A percentile compares a stretch with the other conserved stretches of the same genome.
Conservation (phyloP, 2,797 vertebrate species). For the Atherinosoma microstoma region DNA sequence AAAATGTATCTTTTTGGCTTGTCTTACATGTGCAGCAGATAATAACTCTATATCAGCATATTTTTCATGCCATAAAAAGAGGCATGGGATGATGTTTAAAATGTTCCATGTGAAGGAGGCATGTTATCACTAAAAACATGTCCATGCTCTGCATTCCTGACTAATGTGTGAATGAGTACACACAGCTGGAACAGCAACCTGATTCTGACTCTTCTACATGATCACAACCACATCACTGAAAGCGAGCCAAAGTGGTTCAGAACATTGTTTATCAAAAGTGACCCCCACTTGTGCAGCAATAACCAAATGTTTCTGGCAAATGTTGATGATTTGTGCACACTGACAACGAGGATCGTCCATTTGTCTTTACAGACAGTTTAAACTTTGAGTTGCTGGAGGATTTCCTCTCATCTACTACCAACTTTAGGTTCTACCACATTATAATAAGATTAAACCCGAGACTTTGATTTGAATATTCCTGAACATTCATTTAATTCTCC, state of each 20-base stretch:
- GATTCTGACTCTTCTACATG: conserved; percentile 48
- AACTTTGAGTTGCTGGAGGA: too few relatives aligned
- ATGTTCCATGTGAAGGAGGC: conserved; percentile 44
- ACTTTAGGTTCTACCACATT: background rate
- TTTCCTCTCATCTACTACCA: background rate
- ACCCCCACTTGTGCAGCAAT: background rate
- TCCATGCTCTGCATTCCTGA: conserved; percentile 67
- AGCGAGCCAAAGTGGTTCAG: background rate
- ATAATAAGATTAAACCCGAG: background rate
- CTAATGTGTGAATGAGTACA: conserved; percentile 47
- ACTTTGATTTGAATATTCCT: background rate
- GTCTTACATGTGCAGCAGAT: background rate
- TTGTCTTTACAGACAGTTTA: too few relatives aligned
- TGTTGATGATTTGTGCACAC: background rate
- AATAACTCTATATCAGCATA: conserved; percentile 3
- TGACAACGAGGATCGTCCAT: background rate
- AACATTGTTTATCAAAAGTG: too few relatives aligned
- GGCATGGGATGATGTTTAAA: conserved; percentile 21
- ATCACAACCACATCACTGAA: conserved; percentile 40
- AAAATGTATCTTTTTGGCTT: background rate
- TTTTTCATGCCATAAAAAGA: conserved; percentile 11
- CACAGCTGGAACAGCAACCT: conserved; percentile 72
- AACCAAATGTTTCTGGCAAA: background rate
- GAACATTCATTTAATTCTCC: too few relatives aligned
- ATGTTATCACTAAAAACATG: conserved; percentile 65